Conservation (phyloP, 2,797 vertebrate genomes). For the Agapornis canus region DNA sequence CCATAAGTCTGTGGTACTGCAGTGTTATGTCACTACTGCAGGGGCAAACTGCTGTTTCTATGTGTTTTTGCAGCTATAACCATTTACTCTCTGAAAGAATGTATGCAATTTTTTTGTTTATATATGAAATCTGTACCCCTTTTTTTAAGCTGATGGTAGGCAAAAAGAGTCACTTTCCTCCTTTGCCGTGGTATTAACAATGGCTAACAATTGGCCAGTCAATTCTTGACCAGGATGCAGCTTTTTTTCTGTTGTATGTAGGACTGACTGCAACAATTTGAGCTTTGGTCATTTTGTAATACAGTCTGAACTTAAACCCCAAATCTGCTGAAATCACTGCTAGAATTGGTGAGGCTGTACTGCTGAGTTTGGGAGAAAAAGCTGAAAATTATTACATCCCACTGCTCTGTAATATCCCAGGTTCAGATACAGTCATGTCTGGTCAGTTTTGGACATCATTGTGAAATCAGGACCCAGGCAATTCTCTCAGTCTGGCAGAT, state of each 20-base stretch:
- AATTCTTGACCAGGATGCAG: neutral
- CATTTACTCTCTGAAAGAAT: neutral
- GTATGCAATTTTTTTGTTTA: neutral
- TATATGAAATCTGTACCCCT: neutral
- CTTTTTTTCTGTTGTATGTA: neutral
- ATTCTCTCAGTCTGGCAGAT: neutral
- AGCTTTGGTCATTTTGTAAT: neutral
- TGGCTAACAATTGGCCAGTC: neutral
- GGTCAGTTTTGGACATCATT: neutral
- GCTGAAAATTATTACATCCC: neutral
- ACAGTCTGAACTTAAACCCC: neutral
- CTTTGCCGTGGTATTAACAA: neutral
- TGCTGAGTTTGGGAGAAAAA: neutral
- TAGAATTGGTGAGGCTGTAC: neutral
- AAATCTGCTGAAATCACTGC: neutral
- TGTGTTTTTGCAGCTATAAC: neutral
- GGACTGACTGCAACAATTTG: neutral
- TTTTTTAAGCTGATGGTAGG: neutral
- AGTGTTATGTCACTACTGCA: neutral
- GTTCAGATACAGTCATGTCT: neutral
- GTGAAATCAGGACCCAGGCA: neutral
- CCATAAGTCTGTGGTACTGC: rapidly evolving
- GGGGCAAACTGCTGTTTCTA: neutral
- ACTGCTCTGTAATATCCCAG: neutral
- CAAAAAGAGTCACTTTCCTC: neutral